phyloP scores from a whole-genome alignment of 2,888 invertebrate genomes.

The Chalcis sispes region DNA sequence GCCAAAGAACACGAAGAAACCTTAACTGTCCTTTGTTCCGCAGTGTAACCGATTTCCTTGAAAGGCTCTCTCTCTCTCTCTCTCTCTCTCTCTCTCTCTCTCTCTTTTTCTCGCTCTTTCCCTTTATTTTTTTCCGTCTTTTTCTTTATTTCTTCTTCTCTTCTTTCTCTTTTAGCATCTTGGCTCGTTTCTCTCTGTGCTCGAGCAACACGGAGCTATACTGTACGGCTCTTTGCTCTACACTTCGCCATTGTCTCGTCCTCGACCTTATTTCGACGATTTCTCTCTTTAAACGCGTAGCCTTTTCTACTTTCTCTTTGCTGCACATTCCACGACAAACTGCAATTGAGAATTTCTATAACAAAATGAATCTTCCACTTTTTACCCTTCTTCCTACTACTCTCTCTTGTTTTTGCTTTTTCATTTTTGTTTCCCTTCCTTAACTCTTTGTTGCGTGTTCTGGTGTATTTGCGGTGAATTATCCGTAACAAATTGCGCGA shows the following conservation, averaged over 20 bases:
- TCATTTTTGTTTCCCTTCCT: conserved; percentile 9
- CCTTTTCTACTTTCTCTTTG: conserved; percentile 29
- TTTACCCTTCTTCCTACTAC: background rate
- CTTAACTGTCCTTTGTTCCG: conserved; percentile 61
- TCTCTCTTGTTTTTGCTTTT: background rate
- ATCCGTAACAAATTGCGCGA: too few relatives aligned
- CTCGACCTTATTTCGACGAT: conserved; percentile 55
- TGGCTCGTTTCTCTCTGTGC: too few relatives aligned
- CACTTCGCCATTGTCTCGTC: conserved; percentile 53
- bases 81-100: background rate
- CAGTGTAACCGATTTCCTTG: conserved; percentile 60
- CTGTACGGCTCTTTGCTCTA: conserved; percentile 38
- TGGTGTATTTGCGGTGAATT: too few relatives aligned
- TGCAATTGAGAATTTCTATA: conserved; percentile 34
- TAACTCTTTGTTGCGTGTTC: conserved; percentile 7
- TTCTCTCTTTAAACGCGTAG: conserved; percentile 45
- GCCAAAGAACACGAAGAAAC: conserved; percentile 55
- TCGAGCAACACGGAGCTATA: background rate
- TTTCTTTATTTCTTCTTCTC: background rate
- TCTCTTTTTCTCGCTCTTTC: background rate
- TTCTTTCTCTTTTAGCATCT: too few relatives aligned
- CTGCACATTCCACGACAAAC: conserved; percentile 10
- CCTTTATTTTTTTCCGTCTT: background rate
- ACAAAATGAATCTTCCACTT: conserved; percentile 18
- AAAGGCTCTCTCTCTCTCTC: conserved; percentile 37